Evolutionary conservation across 92 coral and sea anemone genomes (phyloP).

Genomic region (Siderastrea siderea): DNA sequence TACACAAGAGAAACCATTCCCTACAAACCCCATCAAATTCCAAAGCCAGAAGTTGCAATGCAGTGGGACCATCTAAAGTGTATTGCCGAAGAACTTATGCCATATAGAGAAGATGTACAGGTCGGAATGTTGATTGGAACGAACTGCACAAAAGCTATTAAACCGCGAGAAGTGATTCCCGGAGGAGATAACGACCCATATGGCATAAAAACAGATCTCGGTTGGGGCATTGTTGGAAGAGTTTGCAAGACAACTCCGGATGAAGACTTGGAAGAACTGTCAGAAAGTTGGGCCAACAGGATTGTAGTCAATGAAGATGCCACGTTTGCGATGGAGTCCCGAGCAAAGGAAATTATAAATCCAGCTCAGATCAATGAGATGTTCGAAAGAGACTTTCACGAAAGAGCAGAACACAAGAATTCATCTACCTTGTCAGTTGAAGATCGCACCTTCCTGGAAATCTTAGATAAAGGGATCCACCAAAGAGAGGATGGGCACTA

Average conservation of each 20-base stretch:
- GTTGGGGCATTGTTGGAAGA: conserved; percentile 73
- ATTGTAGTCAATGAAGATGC: conserved; percentile 27
- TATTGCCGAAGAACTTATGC: conserved; percentile 45
- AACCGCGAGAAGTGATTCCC: conserved; percentile 51
- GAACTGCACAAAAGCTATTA: conserved; percentile 60
- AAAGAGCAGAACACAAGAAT: conserved; percentile 16
- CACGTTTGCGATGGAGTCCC: conserved; percentile 37
- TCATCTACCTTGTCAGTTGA: conserved; percentile 36
- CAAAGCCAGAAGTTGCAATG: conserved; percentile 63
- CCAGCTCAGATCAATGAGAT: conserved; percentile 54
- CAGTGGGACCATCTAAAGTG: conserved; percentile 46
- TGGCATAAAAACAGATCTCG: conserved; percentile 54
- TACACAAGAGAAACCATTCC: conserved; percentile 59
- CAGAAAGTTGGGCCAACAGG: conserved; percentile 19
- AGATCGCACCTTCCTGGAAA: conserved; percentile 48
- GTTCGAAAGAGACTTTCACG: conserved; percentile 70
- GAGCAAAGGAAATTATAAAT: conserved; percentile 56
- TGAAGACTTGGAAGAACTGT: conserved; percentile 7
- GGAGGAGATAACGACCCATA: conserved; percentile 39
- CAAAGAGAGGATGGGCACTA: conserved; percentile 61
- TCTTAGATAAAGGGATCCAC: conserved; percentile 55
- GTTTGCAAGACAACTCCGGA: conserved; percentile 44
- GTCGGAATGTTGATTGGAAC: conserved; percentile 60
- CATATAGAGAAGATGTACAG: conserved; percentile 49
- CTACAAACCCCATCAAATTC: conserved; percentile 46